Evolutionary conservation across 2,888 invertebrate genomes (phyloP).

Genomic region (Cabera pusaria): DNA sequence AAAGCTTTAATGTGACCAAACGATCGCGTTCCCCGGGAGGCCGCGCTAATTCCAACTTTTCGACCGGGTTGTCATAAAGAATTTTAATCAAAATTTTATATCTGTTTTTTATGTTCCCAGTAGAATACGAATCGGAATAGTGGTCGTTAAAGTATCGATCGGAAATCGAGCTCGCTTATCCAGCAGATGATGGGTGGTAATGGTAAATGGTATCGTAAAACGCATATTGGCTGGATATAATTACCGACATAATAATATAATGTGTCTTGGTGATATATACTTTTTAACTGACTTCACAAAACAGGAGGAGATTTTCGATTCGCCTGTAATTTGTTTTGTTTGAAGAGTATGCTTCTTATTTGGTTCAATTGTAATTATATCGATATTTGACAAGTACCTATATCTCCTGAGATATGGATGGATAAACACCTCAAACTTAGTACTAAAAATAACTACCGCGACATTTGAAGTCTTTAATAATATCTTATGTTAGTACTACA

Average conservation of each 20-base stretch:
- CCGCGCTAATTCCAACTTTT: slow-evolving; percentile 22
- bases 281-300: no score
- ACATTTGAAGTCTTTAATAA: no score
- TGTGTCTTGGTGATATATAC: no score
- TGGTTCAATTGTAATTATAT: no score
- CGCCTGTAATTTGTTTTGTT: no score
- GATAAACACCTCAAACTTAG: no score
- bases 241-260: slow-evolving; percentile 12
- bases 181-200: slow-evolving; percentile 27
- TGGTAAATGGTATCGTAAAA: slow-evolving; percentile 18
- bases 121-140: slow-evolving; percentile 23
- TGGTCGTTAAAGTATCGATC: slow-evolving; percentile 28
- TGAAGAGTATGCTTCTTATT: no score
- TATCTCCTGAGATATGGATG: no score
- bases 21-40: slow-evolving; percentile 26
- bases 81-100: slow-evolving; percentile 40
- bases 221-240: slow-evolving; percentile 18
- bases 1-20: slow-evolving; percentile 50
- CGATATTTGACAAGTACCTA: no score
- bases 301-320: no score
- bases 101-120: slow-evolving; percentile 25
- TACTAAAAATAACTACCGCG: no score
- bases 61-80: slow-evolving; percentile 34
- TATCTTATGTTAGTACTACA: no score
- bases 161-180: slow-evolving; percentile 21